Conservation (phyloP, 2,888 invertebrate genomes). For the Aphidoletes aphidimyza region DNA sequence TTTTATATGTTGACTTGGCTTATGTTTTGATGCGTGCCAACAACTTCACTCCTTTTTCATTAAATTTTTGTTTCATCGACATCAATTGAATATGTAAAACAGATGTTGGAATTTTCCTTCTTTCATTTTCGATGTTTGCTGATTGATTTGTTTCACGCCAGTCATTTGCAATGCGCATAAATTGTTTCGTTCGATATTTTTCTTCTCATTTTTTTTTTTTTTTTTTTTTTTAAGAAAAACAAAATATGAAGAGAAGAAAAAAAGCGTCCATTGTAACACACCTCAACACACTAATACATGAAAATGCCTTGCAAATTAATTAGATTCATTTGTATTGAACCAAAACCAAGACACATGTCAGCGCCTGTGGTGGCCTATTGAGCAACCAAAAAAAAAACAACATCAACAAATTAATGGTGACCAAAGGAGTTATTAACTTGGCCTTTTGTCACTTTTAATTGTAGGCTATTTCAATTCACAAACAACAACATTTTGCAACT, state of each 20-base stretch:
- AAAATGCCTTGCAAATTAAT: not conserved
- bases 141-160: constrained; percentile 9
- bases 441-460: constrained; percentile 25
- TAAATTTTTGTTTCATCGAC: not conserved
- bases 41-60: not conserved
- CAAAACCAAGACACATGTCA: constrained; percentile 23
- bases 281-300: no score
- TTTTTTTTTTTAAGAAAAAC: no score
- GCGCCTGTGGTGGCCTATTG: no score
- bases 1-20: no score
- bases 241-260: no score
- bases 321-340: not conserved
- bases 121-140: not conserved
- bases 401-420: not conserved
- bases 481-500: not conserved
- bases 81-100: constrained; percentile 2
- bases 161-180: not conserved
- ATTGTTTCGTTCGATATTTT: not conserved
- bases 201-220: not conserved
- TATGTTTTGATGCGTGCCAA: not conserved
- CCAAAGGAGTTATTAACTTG: not conserved
- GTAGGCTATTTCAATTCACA: not conserved
- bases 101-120: not conserved
- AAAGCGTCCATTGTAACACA: not conserved
- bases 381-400: not conserved